Conservation (phyloP, 2,113 vertebrate genomes). For the Heterotilapia buettikoferi region DNA sequence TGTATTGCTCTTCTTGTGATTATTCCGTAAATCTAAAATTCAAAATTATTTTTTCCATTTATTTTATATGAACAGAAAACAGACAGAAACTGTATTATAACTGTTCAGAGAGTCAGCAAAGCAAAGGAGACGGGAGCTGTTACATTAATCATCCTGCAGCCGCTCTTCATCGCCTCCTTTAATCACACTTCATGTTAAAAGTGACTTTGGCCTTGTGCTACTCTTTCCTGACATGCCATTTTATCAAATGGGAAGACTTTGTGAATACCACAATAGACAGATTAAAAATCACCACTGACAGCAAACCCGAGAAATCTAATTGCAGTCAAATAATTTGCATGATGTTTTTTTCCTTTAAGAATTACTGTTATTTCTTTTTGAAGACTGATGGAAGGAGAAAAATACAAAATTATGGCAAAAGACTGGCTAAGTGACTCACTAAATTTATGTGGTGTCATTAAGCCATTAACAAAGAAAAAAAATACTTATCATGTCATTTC, state of each 20-base stretch:
- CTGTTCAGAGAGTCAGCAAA: neutral
- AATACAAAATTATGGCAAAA: neutral
- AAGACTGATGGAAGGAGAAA: neutral
- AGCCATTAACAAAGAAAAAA: neutral
- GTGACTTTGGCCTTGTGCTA: conserved; percentile 10
- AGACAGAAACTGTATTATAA: neutral
- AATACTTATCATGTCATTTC: neutral
- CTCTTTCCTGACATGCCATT: conserved; percentile 13
- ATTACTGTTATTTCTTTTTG: neutral
- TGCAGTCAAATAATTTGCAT: neutral
- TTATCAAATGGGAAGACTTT: conserved; percentile 27
- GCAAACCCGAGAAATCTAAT: neutral
- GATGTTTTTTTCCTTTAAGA: neutral
- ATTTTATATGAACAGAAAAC: neutral
- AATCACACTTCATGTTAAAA: conserved; percentile 5
- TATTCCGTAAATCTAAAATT: neutral
- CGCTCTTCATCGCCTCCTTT: conserved; percentile 38
- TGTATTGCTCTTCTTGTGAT: neutral
- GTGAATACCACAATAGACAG: neutral
- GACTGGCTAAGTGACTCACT: neutral
- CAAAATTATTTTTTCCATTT: neutral
- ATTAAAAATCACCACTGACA: neutral
- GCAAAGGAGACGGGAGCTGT: neutral
- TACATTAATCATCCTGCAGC: conserved; percentile 30
- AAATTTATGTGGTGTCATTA: neutral